phyloP scores from a whole-genome alignment of 2,888 invertebrate genomes.

The Drosophila cognata region DNA sequence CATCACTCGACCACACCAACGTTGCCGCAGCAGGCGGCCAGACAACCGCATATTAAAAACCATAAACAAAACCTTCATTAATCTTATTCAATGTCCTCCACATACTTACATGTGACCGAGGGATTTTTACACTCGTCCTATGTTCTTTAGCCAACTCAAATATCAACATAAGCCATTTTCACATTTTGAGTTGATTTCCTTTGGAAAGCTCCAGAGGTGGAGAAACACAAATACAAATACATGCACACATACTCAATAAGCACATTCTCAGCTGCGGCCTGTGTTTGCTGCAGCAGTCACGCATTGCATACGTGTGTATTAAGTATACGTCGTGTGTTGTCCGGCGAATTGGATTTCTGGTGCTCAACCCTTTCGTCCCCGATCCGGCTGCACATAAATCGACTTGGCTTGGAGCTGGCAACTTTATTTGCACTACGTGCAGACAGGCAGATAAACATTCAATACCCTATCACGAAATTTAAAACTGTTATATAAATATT shows the following conservation, averaged over 20 bases:
- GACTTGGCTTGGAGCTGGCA: slow-evolving; percentile 39
- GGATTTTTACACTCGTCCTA: slow-evolving; percentile 36
- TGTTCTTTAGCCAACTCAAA: slow-evolving; percentile 48
- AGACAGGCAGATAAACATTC: slow-evolving; percentile 49
- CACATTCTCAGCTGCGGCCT: slow-evolving; percentile 8
- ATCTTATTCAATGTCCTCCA: slow-evolving; percentile 78
- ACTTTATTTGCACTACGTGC: slow-evolving; percentile 75
- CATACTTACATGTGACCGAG: slow-evolving; percentile 67
- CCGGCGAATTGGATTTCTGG: slow-evolving; percentile 56
- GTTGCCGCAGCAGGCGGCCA: slow-evolving; percentile 68
- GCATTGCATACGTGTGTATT: slow-evolving; percentile 73
- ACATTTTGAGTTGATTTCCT: slow-evolving; percentile 76
- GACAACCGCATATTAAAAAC: slow-evolving; percentile 48
- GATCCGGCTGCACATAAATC: slow-evolving; percentile 32
- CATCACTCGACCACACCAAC: slow-evolving; percentile 39
- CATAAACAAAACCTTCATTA: slow-evolving; percentile 76
- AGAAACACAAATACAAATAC: slow-evolving; percentile 12
- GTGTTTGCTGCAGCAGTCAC: slow-evolving; percentile 62
- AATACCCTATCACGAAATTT: slow-evolving; percentile 31
- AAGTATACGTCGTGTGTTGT: slow-evolving; percentile 74
- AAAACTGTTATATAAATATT: slow-evolving; percentile 1
- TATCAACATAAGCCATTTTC: slow-evolving; percentile 80
- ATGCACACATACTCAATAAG: neutral
- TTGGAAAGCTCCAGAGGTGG: slow-evolving; percentile 9
- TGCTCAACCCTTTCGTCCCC: neutral